Percentiles rank a stretch among this genome's conserved stretches.
phyloP scores from a whole-genome alignment of 2,113 vertebrate genomes.

The Trogon surrucura region DNA sequence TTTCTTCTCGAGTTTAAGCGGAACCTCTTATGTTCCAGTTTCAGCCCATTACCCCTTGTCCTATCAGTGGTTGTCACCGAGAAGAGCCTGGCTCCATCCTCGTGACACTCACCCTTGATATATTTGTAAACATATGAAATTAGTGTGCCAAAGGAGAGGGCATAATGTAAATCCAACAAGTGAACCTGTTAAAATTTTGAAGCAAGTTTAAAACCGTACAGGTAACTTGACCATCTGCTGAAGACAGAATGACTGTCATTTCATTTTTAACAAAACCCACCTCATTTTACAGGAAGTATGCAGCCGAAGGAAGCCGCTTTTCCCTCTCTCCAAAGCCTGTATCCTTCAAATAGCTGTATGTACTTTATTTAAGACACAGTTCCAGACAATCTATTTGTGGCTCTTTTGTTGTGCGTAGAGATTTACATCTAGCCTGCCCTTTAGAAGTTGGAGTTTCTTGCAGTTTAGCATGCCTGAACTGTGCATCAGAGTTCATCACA shows the following conservation, averaged over 20 bases:
- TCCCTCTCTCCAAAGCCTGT: neutral
- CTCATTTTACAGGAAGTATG: neutral
- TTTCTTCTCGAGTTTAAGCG: too few relatives aligned
- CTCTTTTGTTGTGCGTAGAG: neutral
- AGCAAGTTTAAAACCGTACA: slow-evolving; percentile 1
- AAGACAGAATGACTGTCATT: neutral
- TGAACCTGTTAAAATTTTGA: slow-evolving; percentile 13
- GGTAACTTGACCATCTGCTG: slow-evolving; percentile 23
- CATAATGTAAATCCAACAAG: neutral
- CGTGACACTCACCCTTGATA: too few relatives aligned
- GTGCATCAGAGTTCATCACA: neutral
- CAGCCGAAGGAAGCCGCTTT: neutral
- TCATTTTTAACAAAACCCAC: neutral
- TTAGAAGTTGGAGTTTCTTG: neutral
- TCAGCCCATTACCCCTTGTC: too few relatives aligned
- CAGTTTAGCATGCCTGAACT: neutral
- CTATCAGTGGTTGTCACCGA: too few relatives aligned
- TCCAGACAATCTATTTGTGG: neutral
- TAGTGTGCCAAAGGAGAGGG: neutral
- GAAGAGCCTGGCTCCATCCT: too few relatives aligned
- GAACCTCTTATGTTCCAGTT: too few relatives aligned
- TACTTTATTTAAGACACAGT: neutral
- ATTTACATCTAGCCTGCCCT: neutral
- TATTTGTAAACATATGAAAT: too few relatives aligned
- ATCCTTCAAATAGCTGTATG: neutral